Evolutionary conservation across 2,888 invertebrate genomes (phyloP).

Genomic region (Ryuthela nishihirai): DNA sequence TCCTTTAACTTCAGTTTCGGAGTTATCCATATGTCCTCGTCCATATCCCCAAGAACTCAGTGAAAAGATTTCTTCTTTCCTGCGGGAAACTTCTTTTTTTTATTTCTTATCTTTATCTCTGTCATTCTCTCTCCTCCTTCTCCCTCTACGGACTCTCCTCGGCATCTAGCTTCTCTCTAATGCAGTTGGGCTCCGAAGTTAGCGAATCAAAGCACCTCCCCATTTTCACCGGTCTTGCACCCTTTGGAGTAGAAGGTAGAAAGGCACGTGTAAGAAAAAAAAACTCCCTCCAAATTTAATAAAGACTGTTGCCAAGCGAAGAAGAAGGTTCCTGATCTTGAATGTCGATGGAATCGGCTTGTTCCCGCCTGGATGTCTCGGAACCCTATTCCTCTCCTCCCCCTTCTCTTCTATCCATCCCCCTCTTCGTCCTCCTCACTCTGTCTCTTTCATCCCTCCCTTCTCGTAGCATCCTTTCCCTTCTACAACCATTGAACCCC

Average conservation of each 20-base stretch:
- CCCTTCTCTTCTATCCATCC: neutral
- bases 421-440: neutral
- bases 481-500: conserved; percentile 17
- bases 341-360: conserved; percentile 24
- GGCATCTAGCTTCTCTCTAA: no score
- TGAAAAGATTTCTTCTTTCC: no score
- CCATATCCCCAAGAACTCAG: no score
- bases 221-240: conserved; percentile 28
- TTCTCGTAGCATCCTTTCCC: conserved; percentile 14
- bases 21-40: no score
- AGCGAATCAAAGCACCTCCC: no score
- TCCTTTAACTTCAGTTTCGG: no score
- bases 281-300: conserved; percentile 23
- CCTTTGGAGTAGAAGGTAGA: conserved; percentile 26
- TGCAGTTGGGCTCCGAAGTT: no score
- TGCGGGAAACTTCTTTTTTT: no score
- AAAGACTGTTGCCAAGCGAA: conserved; percentile 22
- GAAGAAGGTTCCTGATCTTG: conserved; percentile 8
- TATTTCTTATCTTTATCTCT: no score
- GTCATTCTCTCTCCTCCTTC: no score
- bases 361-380: no score
- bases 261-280: conserved; percentile 1
- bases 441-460: neutral
- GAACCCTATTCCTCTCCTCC: neutral
- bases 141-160: no score